A percentile compares a stretch with the other conserved stretches of the same genome.
phyloP scores from a whole-genome alignment of 2,797 vertebrate species.

The Amblyraja radiata region DNA sequence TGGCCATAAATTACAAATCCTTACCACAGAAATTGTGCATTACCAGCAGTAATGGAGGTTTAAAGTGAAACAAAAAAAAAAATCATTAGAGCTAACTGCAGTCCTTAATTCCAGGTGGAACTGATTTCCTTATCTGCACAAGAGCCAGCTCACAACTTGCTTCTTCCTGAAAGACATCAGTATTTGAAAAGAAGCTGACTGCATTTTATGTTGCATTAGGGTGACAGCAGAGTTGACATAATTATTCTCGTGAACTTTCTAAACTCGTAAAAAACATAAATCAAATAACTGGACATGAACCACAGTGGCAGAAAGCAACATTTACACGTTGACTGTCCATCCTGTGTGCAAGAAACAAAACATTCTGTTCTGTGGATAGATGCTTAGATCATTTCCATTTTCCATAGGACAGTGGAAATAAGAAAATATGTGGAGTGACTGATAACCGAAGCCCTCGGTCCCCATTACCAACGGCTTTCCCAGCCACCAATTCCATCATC shows the following conservation, averaged over 20 bases:
- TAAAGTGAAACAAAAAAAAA: not conserved
- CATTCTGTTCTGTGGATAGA: not conserved
- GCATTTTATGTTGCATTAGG: not conserved
- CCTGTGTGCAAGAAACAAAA: not conserved
- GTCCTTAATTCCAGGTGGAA: slow-evolving; percentile 21
- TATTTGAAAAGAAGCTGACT: not conserved
- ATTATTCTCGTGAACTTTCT: not conserved
- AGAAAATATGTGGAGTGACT: not conserved
- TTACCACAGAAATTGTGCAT: not conserved
- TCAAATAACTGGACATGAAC: not conserved
- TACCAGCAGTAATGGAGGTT: slow-evolving; percentile 33
- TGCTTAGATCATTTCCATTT: not conserved
- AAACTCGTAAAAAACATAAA: not conserved
- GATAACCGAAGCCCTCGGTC: not conserved
- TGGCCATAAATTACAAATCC: slow-evolving; percentile 62
- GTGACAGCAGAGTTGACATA: not conserved
- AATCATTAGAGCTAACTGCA: slow-evolving; percentile 15
- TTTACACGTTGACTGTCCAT: not conserved
- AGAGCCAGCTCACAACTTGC: not conserved
- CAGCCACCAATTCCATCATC: not conserved
- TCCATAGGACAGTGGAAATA: not conserved
- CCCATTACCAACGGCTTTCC: not conserved
- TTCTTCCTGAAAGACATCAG: slow-evolving; percentile 22
- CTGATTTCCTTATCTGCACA: slow-evolving; percentile 21
- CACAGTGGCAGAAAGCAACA: not conserved